Evolutionary conservation across 2,888 invertebrate genomes (phyloP), one percentile per base, ranked within the genome.

Genomic region (Diadegma fenestrale): DNA sequence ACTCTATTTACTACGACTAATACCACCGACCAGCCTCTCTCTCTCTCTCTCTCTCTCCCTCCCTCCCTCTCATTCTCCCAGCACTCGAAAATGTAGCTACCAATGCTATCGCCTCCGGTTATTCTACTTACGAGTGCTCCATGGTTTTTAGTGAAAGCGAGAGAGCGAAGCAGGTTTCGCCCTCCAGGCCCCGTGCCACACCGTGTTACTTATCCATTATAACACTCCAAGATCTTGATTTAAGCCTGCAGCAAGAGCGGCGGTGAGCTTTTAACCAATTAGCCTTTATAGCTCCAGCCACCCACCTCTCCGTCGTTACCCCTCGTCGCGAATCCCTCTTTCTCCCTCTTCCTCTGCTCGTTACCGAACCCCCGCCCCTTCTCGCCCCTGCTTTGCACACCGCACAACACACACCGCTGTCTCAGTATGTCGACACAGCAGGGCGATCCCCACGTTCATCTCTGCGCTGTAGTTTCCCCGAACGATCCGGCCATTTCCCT

Each of bases 191-290:
- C 88, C 89, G 88, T 91, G 92, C 92, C 91, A 91, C 92, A 89
- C 92, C 92, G 93, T 93, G 93, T 94, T 94, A 94, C 93, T 94
- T 94, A 93, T 94, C 94, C 94, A 94, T 94, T 94, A 94, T 94
- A 94, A 94, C 94, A 94, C 93, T 93, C 93, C 93, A 93, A 93
- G 93, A 94, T 94, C 94, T 94, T 94, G 94, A 94, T 94, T 94
- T 93, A 94, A 93, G 93, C 93, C 93, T 93, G 92, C 93, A 93
- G 93, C 92, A 80, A 76, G 80, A 66, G 87, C 92, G 92, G 93
- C 91, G 93, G 92, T 92, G 93, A 93, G 94, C 94, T 94, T 94
- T 94, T 94, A 94, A 94, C 94, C 94, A 94, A 94, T 94, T 94
- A 94, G 94, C 93, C 93, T 94, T 94, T 94, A 94, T 94, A 94